These are phyloP conservation scores for Taeniopygia guttata DNA, from an alignment of 2,797 vertebrate genomes.

Conservation along the genomic window DNA sequence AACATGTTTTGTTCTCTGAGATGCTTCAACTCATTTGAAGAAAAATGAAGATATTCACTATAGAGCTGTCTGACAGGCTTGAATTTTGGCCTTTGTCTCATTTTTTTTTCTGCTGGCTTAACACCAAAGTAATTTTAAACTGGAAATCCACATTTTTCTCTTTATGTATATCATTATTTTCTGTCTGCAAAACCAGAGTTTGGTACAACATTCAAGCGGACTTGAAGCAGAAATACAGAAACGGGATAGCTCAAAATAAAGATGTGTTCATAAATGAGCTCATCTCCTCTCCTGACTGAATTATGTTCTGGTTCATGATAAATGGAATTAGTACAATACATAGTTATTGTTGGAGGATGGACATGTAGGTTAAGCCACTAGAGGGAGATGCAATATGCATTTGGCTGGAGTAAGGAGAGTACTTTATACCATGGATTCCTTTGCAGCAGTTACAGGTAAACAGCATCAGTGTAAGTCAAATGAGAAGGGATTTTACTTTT, in stretches of 20 bases:
- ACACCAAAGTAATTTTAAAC: background rate
- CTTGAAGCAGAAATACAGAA: background rate
- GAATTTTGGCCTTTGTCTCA: background rate
- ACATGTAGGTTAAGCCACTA: constrained; percentile 1
- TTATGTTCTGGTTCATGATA: background rate
- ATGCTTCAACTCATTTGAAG: background rate
- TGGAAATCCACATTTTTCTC: background rate
- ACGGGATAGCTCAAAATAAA: background rate
- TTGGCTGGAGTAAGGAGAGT: background rate
- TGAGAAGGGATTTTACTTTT: background rate
- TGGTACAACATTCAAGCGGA: background rate
- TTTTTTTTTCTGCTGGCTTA: background rate
- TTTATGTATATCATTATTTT: background rate
- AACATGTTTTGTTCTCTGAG: background rate
- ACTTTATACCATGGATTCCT: background rate
- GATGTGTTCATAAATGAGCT: background rate
- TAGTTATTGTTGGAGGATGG: background rate
- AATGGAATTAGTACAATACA: background rate
- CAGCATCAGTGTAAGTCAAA: background rate
- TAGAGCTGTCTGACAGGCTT: background rate
- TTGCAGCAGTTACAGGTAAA: background rate
- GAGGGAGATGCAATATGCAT: constrained; percentile 49
- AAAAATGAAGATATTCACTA: background rate
- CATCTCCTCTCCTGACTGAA: background rate
- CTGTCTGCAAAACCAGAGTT: background rate